These are phyloP conservation scores for Tetramorium alpestre DNA, from an alignment of 1,140 invertebrate genomes.

Conservation along the genomic window DNA sequence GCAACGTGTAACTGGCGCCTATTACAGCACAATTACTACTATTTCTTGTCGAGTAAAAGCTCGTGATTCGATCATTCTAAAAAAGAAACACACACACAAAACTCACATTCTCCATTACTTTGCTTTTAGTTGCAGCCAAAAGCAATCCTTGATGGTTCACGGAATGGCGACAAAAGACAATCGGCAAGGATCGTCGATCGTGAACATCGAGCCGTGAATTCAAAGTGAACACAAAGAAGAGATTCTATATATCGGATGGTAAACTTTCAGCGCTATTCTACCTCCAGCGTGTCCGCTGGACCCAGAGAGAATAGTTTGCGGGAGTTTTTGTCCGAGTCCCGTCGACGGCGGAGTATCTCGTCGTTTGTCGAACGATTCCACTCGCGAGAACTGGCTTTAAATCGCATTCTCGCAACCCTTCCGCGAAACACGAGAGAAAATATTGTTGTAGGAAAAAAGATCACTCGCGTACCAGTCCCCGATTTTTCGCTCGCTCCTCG, in stretches of 20 bases:
- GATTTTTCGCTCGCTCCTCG: constrained; percentile 23
- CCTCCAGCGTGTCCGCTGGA: constrained; percentile 48
- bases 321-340: constrained; percentile 56
- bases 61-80: not conserved
- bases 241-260: constrained; percentile 30
- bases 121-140: not conserved
- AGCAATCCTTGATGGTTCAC: not conserved
- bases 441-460: constrained; percentile 65
- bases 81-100: not conserved
- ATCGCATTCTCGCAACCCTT: constrained; percentile 57
- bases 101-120: not conserved
- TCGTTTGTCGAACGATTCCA: constrained; percentile 64
- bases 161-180: not conserved
- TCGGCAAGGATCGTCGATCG: not conserved
- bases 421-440: constrained; percentile 63
- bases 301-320: constrained; percentile 57
- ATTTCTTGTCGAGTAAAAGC: not conserved
- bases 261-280: constrained; percentile 39
- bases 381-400: constrained; percentile 65
- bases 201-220: constrained; percentile 53
- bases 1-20: not conserved
- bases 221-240: constrained; percentile 33
- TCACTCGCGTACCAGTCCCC: constrained; percentile 49
- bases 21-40: not conserved
- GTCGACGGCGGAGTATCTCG: constrained; percentile 60